Base-by-base conservation (phyloP, 2,888 invertebrate species). In the Hirudinaria manillensis region DNA sequence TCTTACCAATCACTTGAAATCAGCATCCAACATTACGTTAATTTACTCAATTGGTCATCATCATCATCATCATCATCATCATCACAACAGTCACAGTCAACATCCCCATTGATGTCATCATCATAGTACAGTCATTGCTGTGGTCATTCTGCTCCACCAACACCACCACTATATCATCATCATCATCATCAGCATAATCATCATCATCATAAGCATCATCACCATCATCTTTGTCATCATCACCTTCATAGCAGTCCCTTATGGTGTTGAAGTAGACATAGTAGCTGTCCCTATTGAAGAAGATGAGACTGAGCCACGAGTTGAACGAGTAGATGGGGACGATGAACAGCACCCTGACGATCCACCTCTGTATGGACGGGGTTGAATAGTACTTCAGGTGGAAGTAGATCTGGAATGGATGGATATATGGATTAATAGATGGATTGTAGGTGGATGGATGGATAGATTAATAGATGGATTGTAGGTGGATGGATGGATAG, bases 241-340 rank as follows among this genome's bases (percentile, higher is more conserved):
- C n/a, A 94, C 94, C 93, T 91, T 99, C 99, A 88, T 99, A 99
- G 87, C 98, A 99, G 88, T 99, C 99, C 83, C 99, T 89, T 82
- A 99, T 92, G 75, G 97, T 96, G 88, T 99, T 98, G 88, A 99
- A 98, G 87, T 99, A 99, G 78, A 99, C 93, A 85, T 99, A 98
- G 84, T 95, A 95, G 83, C 94, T 93, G 87, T 97, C 94, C 81
- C 93, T 93, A 86, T 94, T 94, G 88, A 99, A 98, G 89, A 99
- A 98, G 81, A 99, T 88, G 82, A 99, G 89, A 83, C 95, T 95
- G 82, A 99, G 91, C 96, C 98, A 99, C 72, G 98, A 98, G 87
- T 98, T 95, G 83, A 93, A 93, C 38, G 95, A 95, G 87, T 99
- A 99, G 83, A 99, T 97, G 79, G 99, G 99, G 78, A 99, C 97